phyloP scores from a whole-genome alignment of 1,140 invertebrate species.

The Plectrocnemia conspersa region DNA sequence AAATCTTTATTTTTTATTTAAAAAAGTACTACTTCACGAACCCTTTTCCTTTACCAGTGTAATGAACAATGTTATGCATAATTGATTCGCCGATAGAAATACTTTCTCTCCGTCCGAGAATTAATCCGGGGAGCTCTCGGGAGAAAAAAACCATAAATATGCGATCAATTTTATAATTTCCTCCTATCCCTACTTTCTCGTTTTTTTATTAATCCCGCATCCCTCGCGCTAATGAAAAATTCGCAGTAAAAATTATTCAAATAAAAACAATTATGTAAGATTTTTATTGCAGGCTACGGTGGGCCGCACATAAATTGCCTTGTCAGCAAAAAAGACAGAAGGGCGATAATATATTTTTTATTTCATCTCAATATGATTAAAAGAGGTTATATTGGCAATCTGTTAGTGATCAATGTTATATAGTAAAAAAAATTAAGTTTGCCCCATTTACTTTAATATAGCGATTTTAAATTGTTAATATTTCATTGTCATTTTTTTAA shows the following conservation, averaged over 20 bases:
- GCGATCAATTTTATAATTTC: slow-evolving; percentile 35
- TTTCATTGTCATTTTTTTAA: too few relatives aligned
- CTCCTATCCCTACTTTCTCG: too few relatives aligned
- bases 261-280: slow-evolving; percentile 37
- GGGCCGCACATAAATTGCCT: slow-evolving; percentile 27
- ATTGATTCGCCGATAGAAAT: slow-evolving; percentile 36
- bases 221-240: slow-evolving; percentile 32
- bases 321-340: slow-evolving; percentile 22
- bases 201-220: slow-evolving; percentile 32
- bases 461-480: too few relatives aligned
- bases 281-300: slow-evolving; percentile 35
- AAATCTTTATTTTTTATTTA: not conserved
- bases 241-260: slow-evolving; percentile 36
- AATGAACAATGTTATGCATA: slow-evolving; percentile 38
- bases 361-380: slow-evolving; percentile 13
- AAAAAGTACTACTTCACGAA: not conserved
- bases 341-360: slow-evolving; percentile 29
- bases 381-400: not conserved
- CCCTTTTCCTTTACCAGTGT: slow-evolving; percentile 21
- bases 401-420: slow-evolving; percentile 7
- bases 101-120: slow-evolving; percentile 25
- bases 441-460: not conserved
- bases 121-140: slow-evolving; percentile 22
- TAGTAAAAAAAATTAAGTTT: not conserved
- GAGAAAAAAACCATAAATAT: slow-evolving; percentile 33